Conservation (phyloP, 2,113 vertebrate species). For the Psittacus erithacus region DNA sequence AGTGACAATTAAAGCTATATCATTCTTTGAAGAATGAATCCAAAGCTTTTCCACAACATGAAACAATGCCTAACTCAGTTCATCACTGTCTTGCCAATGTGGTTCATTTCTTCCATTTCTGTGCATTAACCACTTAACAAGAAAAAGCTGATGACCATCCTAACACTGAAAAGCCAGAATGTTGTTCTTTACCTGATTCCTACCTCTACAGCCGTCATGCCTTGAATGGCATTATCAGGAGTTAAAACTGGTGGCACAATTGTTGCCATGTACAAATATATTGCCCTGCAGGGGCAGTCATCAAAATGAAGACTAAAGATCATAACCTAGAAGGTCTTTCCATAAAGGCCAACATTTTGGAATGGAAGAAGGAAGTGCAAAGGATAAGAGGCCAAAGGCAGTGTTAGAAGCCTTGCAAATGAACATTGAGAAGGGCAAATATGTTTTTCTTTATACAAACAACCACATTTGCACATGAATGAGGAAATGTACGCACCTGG, state of each 20-base stretch:
- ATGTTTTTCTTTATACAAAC: slow-evolving; percentile 36
- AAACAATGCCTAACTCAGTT: neutral
- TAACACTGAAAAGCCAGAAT: neutral
- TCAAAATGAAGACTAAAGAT: neutral
- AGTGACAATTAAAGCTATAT: neutral
- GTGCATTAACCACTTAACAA: neutral
- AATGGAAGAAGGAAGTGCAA: slow-evolving; percentile 29
- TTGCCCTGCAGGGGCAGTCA: neutral
- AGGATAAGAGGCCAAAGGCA: neutral
- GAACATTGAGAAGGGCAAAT: slow-evolving; percentile 41
- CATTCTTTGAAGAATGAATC: neutral
- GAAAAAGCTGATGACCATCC: neutral
- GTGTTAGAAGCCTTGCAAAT: neutral
- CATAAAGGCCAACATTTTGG: neutral
- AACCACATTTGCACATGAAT: neutral
- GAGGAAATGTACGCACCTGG: slow-evolving; percentile 22
- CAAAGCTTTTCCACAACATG: neutral
- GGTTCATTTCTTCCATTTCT: neutral
- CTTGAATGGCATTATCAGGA: neutral
- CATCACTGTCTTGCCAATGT: neutral
- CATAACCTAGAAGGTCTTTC: neutral
- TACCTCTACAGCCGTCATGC: neutral
- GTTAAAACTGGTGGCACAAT: neutral
- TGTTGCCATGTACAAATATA: neutral
- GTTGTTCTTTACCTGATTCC: neutral